Evolutionary conservation across 2,888 invertebrate species (phyloP), one percentile per base, ranked within the genome.

Genomic region (Priocnemis perturbator): DNA sequence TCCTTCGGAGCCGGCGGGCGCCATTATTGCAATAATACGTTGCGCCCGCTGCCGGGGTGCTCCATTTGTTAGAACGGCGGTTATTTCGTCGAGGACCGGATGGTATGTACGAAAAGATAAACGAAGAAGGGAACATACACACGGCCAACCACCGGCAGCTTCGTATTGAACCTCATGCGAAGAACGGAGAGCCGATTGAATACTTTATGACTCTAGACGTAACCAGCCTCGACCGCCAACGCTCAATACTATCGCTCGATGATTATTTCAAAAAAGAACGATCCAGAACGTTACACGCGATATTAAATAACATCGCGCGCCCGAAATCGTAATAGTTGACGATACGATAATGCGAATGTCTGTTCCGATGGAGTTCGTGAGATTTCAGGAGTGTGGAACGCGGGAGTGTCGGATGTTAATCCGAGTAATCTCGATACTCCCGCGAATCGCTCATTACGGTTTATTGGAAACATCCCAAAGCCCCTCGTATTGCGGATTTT

Each of bases 11-110:
- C 68, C 60, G 75, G 62, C 58, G 60, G 57, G 61, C 66, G 60
- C 63, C 48, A 78, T 82, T 82, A 79, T 53, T 52, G 60, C 67
- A 79, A 82, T 80, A 71, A 74, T 69, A 81, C 63, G 71, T 64
- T 74, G 60, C 63, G 62, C 47, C 64, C 50, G 37, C 45, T 47
- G 17, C 11, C 45, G 47, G 45, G 23, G 19, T 37, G 57, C 50
- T 67, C 44, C 30, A n/a, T 69, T 71, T 53, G 19, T 53, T 56
- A 52, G 26, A 56, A 48, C 17, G 48, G 30, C 50, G 17, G 44
- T 60, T 63, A 26, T 50, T 15, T 21, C 14, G 3, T 44, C 17
- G 59, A 44, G 37, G 7, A 55, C 47, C 9, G 26, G 15, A 15
- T 45, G 21, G 11, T 52, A 53, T n/a, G 15, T n/a, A 50, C 17